A percentile compares a stretch with the other conserved stretches of the same genome.
Conservation (phyloP, 2,113 vertebrate species). For the Microtus richardsoni region DNA sequence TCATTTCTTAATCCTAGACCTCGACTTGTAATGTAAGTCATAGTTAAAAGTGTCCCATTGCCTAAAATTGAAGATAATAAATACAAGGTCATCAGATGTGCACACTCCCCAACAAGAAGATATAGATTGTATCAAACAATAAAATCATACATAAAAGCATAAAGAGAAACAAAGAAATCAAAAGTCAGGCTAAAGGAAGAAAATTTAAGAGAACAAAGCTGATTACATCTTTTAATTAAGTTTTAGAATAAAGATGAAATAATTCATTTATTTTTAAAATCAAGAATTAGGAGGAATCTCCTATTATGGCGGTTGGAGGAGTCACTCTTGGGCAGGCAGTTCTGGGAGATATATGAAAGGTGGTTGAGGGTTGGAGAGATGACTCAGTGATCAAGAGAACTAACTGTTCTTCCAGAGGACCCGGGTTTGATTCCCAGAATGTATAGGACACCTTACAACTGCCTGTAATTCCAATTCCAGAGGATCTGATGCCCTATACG, state of each 20-base stretch:
- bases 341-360: too few species aligned
- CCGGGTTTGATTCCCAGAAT: too few species aligned
- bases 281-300: neutral
- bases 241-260: neutral
- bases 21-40: accelerated
- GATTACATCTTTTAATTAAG: neutral
- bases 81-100: accelerated
- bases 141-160: neutral
- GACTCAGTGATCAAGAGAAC: too few species aligned
- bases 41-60: neutral
- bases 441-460: too few species aligned
- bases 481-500: too few species aligned
- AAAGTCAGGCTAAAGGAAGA: neutral
- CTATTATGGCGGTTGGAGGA: too few species aligned
- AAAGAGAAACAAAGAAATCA: neutral
- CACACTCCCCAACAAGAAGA: neutral
- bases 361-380: too few species aligned
- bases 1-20: neutral
- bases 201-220: neutral
- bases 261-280: neutral
- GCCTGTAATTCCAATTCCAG: too few species aligned
- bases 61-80: neutral
- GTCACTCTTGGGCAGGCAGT: too few species aligned
- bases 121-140: neutral
- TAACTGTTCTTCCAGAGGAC: too few species aligned